These are phyloP conservation scores for Fragum sueziense DNA, from an alignment of 2,888 invertebrate genomes.

Conservation along the genomic window DNA sequence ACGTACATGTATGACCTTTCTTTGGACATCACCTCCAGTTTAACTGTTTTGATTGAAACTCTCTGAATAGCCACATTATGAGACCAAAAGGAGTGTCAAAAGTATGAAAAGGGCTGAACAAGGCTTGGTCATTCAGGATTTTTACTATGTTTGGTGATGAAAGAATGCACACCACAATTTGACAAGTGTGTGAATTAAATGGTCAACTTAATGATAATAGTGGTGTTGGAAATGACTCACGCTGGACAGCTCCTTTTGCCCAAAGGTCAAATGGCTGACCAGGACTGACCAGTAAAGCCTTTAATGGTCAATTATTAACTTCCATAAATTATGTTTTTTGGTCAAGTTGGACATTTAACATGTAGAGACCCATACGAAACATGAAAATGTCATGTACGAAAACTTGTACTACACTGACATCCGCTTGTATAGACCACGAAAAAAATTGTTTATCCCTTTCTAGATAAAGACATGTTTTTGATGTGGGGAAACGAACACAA, in stretches of 20 bases:
- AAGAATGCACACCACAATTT: neutral
- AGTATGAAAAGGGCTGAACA: neutral
- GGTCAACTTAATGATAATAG: constrained; percentile 8
- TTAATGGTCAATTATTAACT: constrained; percentile 19
- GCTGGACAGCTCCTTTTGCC: constrained; percentile 5
- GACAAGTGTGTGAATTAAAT: constrained; percentile 18
- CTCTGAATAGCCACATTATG: too few species aligned
- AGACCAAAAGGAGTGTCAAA: neutral
- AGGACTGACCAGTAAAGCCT: constrained; percentile 4
- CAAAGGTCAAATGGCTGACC: neutral
- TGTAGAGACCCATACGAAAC: neutral
- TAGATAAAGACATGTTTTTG: too few species aligned
- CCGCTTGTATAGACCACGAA: neutral
- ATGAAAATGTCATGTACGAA: neutral
- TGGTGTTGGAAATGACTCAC: neutral
- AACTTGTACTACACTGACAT: neutral
- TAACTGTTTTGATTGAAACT: too few species aligned
- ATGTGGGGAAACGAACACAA: too few species aligned
- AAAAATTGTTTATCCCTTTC: neutral
- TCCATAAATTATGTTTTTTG: constrained; percentile 15
- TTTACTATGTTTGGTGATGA: neutral
- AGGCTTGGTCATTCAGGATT: neutral
- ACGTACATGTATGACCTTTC: too few species aligned
- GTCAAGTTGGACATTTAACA: constrained; percentile 8
- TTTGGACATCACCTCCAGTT: too few species aligned